Evolutionary conservation across 2,888 invertebrate genomes (phyloP).

Genomic region (Ichneumoninae sp.): DNA sequence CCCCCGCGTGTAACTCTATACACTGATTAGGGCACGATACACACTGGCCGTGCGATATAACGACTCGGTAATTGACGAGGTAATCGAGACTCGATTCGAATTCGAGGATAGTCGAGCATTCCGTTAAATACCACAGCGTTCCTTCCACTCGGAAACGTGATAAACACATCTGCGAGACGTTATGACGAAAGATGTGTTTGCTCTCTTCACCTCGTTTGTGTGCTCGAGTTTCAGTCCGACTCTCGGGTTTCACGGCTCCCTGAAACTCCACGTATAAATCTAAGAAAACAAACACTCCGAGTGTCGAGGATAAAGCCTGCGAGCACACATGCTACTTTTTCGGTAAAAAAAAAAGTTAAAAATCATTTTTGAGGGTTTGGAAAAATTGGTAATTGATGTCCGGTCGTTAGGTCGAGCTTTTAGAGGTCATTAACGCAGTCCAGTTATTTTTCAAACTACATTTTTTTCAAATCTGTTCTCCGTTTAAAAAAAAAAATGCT

Average conservation of each 20-base stretch:
- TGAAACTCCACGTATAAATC: slow-evolving; percentile 36
- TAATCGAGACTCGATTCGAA: slow-evolving; percentile 39
- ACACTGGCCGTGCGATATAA: neutral
- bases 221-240: slow-evolving; percentile 28
- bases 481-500: neutral
- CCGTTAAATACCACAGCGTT: slow-evolving; percentile 2
- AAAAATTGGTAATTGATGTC: slow-evolving; percentile 17
- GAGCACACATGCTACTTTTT: neutral
- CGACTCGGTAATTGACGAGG: slow-evolving; percentile 22
- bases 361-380: neutral
- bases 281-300: slow-evolving; percentile 4
- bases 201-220: slow-evolving; percentile 23
- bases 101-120: neutral
- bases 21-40: slow-evolving; percentile 37
- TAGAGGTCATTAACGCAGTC: neutral
- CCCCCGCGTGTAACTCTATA: slow-evolving; percentile 47
- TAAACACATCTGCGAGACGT: slow-evolving; percentile 51
- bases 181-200: slow-evolving; percentile 40
- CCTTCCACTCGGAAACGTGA: slow-evolving; percentile 23
- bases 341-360: neutral
- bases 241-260: slow-evolving; percentile 41
- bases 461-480: neutral
- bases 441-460: neutral
- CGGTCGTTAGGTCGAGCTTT: neutral
- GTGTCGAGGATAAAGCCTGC: slow-evolving; percentile 27